Evolutionary conservation across 2,888 invertebrate genomes (phyloP).

Genomic region (Lamproptera curius): DNA sequence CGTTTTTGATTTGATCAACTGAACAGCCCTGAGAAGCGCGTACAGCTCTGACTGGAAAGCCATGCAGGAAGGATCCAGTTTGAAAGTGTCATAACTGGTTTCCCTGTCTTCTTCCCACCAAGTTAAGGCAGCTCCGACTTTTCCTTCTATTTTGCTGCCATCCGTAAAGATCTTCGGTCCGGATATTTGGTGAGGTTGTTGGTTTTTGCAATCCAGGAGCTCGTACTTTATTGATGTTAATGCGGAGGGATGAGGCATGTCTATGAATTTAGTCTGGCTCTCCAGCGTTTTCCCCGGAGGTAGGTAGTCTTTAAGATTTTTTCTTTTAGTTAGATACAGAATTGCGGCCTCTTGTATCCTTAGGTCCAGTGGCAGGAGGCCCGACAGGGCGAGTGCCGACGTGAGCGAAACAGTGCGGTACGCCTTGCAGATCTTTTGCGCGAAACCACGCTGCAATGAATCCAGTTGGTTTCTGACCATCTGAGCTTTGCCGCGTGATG

Average conservation of each 20-base stretch:
- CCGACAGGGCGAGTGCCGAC: background rate
- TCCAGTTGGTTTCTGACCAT: background rate
- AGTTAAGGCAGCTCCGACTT: conserved; percentile 23
- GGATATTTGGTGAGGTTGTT: background rate
- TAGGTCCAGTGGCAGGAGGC: conserved; percentile 7
- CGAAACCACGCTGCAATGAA: background rate
- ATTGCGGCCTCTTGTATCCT: conserved; percentile 22
- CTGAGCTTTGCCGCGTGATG: background rate
- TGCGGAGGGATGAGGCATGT: conserved; percentile 14
- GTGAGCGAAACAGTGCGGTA: conserved; percentile 15
- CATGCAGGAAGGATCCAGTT: conserved; percentile 18
- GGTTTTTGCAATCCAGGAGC: conserved; percentile 1
- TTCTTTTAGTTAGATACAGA: conserved; percentile 16
- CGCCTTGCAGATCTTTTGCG: background rate
- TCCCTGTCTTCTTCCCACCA: conserved; percentile 21
- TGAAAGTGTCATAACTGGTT: conserved; percentile 3
- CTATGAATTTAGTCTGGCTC: background rate
- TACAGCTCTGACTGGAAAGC: conserved; percentile 26
- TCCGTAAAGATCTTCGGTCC: conserved; percentile 22
- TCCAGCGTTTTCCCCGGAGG: conserved; percentile 8
- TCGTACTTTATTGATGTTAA: background rate
- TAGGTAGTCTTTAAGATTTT: background rate
- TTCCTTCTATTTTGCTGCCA: conserved; percentile 25
- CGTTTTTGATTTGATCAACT: background rate
- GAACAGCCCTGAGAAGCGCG: conserved; percentile 10